Percentiles rank a stretch among this genome's conserved stretches.
phyloP scores from a whole-genome alignment of 2,888 invertebrate genomes.

The Melinopterus prodromus region DNA sequence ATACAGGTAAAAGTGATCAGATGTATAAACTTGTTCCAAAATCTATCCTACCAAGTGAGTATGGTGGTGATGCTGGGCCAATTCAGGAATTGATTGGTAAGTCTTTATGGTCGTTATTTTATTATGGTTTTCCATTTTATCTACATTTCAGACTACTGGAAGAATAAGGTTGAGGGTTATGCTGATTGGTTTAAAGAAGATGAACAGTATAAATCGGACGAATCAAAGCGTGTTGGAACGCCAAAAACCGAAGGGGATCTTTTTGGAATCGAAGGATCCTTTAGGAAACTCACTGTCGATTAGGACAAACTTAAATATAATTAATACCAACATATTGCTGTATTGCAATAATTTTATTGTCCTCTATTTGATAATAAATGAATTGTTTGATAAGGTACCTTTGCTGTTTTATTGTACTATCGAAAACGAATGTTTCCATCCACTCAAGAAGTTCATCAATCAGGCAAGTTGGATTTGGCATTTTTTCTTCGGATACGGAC shows the following conservation, averaged over 20 bases:
- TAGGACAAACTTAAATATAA: slow-evolving; percentile 11
- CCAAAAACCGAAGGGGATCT: slow-evolving; percentile 65
- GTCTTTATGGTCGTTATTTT: not conserved
- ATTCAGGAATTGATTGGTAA: slow-evolving; percentile 55
- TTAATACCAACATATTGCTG: not conserved
- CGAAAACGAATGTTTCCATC: too few species aligned
- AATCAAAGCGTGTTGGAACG: slow-evolving; percentile 63
- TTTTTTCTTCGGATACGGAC: too few species aligned
- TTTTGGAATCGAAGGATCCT: slow-evolving; percentile 63
- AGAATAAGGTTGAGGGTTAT: slow-evolving; percentile 62
- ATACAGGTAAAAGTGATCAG: slow-evolving; percentile 61
- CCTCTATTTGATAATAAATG: too few species aligned
- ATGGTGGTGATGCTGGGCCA: slow-evolving; percentile 70
- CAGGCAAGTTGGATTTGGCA: too few species aligned
- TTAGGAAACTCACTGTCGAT: slow-evolving; percentile 44
- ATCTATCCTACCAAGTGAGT: slow-evolving; percentile 69
- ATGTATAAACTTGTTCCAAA: slow-evolving; percentile 67
- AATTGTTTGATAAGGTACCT: too few species aligned
- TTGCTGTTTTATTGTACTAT: too few species aligned
- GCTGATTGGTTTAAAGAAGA: slow-evolving; percentile 65
- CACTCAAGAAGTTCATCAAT: too few species aligned
- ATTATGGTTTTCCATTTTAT: not conserved
- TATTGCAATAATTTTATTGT: not conserved
- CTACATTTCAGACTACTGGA: slow-evolving; percentile 60
- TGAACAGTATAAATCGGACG: slow-evolving; percentile 60